A percentile compares a stretch with the other conserved stretches of the same genome.
phyloP scores from a whole-genome alignment of 2,113 vertebrate genomes.

The Euleptes europaea region DNA sequence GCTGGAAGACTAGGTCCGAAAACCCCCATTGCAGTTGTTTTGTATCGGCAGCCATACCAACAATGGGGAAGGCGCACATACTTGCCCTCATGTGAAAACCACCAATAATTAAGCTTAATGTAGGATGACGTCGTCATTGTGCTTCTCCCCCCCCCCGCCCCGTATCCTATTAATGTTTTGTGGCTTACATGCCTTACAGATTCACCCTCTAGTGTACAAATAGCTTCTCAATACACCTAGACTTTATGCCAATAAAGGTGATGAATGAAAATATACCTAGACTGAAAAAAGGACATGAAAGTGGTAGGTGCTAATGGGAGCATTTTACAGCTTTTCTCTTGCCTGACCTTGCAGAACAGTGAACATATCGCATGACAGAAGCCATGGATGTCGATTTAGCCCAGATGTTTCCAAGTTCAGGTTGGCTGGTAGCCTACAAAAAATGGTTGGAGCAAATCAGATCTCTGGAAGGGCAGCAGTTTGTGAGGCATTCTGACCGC shows the following conservation, averaged over 20 bases:
- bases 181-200: not conserved
- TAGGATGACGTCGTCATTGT: too few relatives aligned
- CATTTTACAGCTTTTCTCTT: not conserved
- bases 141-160: too few relatives aligned
- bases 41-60: too few relatives aligned
- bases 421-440: not conserved
- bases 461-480: slow-evolving; percentile 37
- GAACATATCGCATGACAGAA: not conserved
- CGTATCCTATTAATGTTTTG: too few relatives aligned
- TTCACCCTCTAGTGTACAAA: not conserved
- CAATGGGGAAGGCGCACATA: too few relatives aligned
- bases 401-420: slow-evolving; percentile 15
- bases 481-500: slow-evolving; percentile 37
- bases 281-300: not conserved
- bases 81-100: too few relatives aligned
- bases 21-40: too few relatives aligned
- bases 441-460: slow-evolving; percentile 21
- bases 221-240: not conserved
- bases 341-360: not conserved
- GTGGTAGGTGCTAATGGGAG: not conserved
- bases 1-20: too few relatives aligned
- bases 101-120: too few relatives aligned
- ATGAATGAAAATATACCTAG: not conserved
- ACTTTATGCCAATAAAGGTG: too few relatives aligned
- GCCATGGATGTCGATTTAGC: not conserved